A percentile compares a stretch with the other conserved stretches of the same genome.
These are phyloP conservation scores for Calephelis nemesis DNA, from an alignment of 1,140 invertebrate genomes.

Conservation along the genomic window DNA sequence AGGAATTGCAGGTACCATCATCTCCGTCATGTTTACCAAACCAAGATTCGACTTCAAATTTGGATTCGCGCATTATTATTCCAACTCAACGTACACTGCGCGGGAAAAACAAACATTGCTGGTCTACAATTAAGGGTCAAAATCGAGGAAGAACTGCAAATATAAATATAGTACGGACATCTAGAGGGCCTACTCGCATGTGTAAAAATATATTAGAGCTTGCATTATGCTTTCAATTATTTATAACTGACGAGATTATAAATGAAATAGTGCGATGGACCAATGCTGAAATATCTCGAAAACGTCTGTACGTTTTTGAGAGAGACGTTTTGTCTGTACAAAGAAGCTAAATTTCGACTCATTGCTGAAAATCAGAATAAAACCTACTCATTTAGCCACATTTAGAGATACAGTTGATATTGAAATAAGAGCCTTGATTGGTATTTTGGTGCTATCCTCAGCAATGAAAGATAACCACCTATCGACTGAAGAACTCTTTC, in stretches of 20 bases:
- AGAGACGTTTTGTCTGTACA: no score
- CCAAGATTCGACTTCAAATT: conserved; percentile 19
- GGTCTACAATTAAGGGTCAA: conserved; percentile 14
- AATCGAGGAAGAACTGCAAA: conserved; percentile 1
- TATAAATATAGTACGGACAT: conserved; percentile 17
- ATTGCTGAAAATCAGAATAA: neutral
- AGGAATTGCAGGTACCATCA: conserved; percentile 21
- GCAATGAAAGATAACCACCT: no score
- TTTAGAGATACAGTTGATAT: no score
- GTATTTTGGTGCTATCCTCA: no score
- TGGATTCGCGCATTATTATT: conserved; percentile 20
- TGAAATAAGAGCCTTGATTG: no score
- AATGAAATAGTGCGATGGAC: neutral
- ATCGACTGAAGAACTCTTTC: no score
- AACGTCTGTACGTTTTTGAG: no score
- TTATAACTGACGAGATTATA: conserved; percentile 23
- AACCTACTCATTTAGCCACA: neutral
- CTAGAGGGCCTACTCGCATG: conserved; percentile 22
- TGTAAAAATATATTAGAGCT: conserved; percentile 12
- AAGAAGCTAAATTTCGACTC: neutral
- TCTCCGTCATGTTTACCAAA: conserved; percentile 19
- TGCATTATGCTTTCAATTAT: conserved; percentile 22
- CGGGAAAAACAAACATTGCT: conserved; percentile 23
- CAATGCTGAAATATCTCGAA: no score
- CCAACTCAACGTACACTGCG: conserved; percentile 17